phyloP scores from a whole-genome alignment of 1,140 invertebrate genomes.

The Meloidogyne floridensis region DNA sequence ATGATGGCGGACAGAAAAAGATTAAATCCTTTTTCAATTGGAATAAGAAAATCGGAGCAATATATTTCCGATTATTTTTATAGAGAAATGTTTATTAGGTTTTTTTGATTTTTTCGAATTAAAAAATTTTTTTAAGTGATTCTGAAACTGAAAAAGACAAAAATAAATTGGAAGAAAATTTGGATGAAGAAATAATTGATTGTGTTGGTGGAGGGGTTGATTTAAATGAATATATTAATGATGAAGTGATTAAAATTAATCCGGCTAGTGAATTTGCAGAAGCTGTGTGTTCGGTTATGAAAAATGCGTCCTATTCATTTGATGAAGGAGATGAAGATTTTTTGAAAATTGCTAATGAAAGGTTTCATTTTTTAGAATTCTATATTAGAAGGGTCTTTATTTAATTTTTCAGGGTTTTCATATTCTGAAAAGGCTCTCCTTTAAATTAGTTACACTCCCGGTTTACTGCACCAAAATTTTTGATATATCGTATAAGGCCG shows the following conservation, averaged over 20 bases:
- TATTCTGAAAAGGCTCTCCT: no score
- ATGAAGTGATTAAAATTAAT: conserved; percentile 34
- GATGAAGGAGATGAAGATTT: conserved; percentile 18
- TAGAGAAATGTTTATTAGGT: conserved; percentile 36
- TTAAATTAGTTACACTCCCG: no score
- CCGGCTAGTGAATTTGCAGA: conserved; percentile 34
- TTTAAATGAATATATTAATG: conserved; percentile 20
- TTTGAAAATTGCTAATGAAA: neutral
- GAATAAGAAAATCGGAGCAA: neutral
- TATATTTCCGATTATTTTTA: conserved; percentile 36
- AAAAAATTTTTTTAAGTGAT: conserved; percentile 10
- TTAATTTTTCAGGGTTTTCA: neutral
- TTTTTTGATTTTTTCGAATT: neutral
- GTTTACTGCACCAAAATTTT: no score
- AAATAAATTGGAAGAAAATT: neutral
- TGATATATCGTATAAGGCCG: no score
- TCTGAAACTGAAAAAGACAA: neutral
- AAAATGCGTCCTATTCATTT: neutral
- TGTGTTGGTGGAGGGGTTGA: neutral
- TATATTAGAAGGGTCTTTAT: neutral
- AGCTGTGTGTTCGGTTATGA: conserved; percentile 11
- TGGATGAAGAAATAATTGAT: conserved; percentile 31
- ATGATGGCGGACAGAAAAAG: neutral
- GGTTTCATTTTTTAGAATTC: neutral
- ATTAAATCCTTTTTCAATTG: conserved; percentile 32